phyloP scores from a whole-genome alignment of 2,113 vertebrate genomes.

The Cynoglossus semilaevis region DNA sequence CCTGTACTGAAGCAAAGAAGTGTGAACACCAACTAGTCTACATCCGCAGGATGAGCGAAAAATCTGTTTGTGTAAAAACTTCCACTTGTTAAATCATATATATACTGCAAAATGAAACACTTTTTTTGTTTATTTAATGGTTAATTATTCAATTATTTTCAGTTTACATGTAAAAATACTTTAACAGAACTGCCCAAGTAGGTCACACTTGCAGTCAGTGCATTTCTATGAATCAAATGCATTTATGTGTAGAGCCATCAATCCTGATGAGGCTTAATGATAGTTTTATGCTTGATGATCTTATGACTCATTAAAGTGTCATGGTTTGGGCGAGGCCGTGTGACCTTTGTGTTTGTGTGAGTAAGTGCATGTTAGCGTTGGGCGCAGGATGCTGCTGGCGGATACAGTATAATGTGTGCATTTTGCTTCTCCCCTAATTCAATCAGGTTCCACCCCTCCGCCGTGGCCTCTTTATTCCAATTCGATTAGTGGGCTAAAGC shows the following conservation, averaged over 20 bases:
- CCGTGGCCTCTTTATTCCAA: slow-evolving; percentile 95
- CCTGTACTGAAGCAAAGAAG: too few species aligned
- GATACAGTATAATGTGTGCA: slow-evolving; percentile 86
- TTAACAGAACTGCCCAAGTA: background rate
- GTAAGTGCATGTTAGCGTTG: slow-evolving; percentile 58
- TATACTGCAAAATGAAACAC: too few species aligned
- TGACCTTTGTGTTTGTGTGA: slow-evolving; percentile 46
- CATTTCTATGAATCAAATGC: background rate
- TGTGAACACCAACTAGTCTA: too few species aligned
- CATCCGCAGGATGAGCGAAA: too few species aligned
- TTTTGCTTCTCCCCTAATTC: slow-evolving; percentile 87
- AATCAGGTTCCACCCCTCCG: slow-evolving; percentile 90
- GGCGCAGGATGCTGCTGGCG: slow-evolving; percentile 83
- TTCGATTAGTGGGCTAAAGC: slow-evolving; percentile 98
- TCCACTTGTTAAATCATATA: too few species aligned
- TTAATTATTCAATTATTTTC: too few species aligned
- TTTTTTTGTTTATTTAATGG: too few species aligned
- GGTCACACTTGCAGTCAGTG: background rate
- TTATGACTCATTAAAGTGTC: slow-evolving; percentile 51
- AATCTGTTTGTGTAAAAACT: too few species aligned
- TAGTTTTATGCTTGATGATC: slow-evolving; percentile 25
- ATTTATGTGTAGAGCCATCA: slow-evolving; percentile 11
- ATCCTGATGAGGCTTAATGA: slow-evolving; percentile 32
- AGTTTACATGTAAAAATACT: too few species aligned
- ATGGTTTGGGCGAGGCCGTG: slow-evolving; percentile 22